Percentiles rank a stretch among this genome's conserved stretches.
These are phyloP conservation scores for Camponotus fellah DNA, from an alignment of 2,888 invertebrate species.

Conservation along the genomic window DNA sequence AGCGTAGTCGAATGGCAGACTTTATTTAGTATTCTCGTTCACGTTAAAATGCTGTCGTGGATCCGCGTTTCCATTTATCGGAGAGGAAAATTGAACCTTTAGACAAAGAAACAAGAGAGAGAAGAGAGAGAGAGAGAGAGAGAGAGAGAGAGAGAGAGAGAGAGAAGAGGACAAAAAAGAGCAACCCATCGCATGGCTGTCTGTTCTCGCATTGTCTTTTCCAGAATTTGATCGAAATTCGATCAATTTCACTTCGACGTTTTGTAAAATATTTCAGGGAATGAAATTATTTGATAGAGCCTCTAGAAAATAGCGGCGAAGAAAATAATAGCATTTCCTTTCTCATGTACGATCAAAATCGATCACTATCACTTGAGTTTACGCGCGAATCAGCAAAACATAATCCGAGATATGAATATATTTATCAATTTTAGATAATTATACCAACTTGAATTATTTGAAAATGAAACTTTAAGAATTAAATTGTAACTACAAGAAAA, in stretches of 20 bases:
- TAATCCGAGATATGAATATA: not conserved
- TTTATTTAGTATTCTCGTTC: conserved; percentile 22
- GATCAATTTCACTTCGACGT: conserved; percentile 19
- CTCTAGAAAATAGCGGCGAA: not conserved
- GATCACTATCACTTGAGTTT: conserved; percentile 1
- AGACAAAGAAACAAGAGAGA: not conserved
- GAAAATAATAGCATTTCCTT: not conserved
- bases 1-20: not conserved
- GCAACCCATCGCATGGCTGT: too few relatives aligned
- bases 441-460: not conserved
- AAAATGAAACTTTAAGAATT: not conserved
- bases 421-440: not conserved
- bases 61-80: conserved; percentile 17
- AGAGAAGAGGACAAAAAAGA: not conserved
- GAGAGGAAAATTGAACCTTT: conserved; percentile 23
- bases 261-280: conserved; percentile 22
- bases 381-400: not conserved
- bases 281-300: conserved; percentile 19
- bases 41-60: conserved; percentile 23
- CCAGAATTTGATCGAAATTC: conserved; percentile 46
- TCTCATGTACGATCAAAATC: not conserved
- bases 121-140: not conserved
- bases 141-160: not conserved
- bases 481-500: not conserved
- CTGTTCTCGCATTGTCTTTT: conserved; percentile 20